Evolutionary conservation across 2,797 vertebrate genomes (phyloP), one percentile per base, ranked within the genome.

Genomic region (Eospalax fontanierii): DNA sequence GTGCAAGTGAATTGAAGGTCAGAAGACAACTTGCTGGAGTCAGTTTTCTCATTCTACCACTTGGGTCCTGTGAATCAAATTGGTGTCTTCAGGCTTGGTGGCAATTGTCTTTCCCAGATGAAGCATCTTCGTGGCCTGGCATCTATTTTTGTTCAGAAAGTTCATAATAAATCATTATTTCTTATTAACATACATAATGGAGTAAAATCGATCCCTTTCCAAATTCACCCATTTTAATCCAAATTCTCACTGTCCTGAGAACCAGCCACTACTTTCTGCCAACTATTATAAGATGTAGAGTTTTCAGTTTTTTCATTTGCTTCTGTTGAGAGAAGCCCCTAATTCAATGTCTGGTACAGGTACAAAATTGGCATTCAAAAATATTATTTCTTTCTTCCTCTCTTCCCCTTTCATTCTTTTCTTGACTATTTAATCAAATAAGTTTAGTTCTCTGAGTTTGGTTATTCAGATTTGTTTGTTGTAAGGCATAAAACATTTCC

Each of bases 141-240:
- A 35, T 71, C 7, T 70, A 35, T 35, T 94, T 95, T 75, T 82
- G 61, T 33, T 33, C 68, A 95, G 40, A 78, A 96, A 90, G 26
- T 79, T 86, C 54, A 43, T 73, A 76, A 43, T 73, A 80, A 6
- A 70, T 89, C 46, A 71, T 78, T 91, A 91, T 66, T 95, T 30
- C 82, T 90, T 54, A 85, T 92, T 94, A 93, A 43, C 5, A 82
- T 66, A 78, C 89, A 73, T 22, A 92, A 95, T 87, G 76, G 30
- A 78, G 6, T 92, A 91, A 95, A 95, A 91, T 30, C 84, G 73
- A 94, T 59, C 38, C 10, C 35, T 26, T 81, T 73, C 38, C n/a
- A 86, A 95, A 86, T 86, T 66, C 54, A 92, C 65, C 28, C 59
- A 86, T 81, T 90, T 97, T 95, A 93, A 85, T 87, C 46, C 84